Evolutionary conservation across 2,888 invertebrate genomes (phyloP).

Genomic region (Cyrtodaria siliqua): DNA sequence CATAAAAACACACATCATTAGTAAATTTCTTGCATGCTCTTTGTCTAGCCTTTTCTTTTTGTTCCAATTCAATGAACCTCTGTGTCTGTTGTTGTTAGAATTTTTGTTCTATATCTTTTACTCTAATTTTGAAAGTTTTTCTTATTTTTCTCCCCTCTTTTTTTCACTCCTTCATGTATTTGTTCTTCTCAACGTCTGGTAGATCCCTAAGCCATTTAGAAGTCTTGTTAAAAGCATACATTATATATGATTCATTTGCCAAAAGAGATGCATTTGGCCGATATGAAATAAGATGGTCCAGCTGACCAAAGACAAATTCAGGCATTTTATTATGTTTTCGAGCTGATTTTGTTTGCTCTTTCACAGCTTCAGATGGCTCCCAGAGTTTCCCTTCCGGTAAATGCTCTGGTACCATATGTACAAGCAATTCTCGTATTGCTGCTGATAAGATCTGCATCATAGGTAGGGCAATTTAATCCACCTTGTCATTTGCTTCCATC

Average conservation of each 20-base stretch:
- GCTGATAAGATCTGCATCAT: constrained; percentile 17
- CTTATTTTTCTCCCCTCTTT: constrained; percentile 42
- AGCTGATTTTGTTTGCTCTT: constrained; percentile 21
- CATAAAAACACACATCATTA: constrained; percentile 54
- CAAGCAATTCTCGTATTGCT: constrained; percentile 18
- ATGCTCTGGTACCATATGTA: constrained; percentile 39
- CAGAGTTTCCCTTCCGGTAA: constrained; percentile 43
- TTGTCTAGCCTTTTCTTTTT: constrained; percentile 38
- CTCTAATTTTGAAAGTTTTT: constrained; percentile 38
- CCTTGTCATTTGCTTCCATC: background rate
- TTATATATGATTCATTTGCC: constrained; percentile 39
- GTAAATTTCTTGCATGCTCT: constrained; percentile 38
- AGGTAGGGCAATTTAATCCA: constrained; percentile 5
- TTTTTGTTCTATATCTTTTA: constrained; percentile 42
- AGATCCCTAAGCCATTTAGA: constrained; percentile 31
- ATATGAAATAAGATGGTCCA: constrained; percentile 56
- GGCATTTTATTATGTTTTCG: constrained; percentile 38
- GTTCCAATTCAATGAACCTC: constrained; percentile 32
- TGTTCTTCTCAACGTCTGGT: constrained; percentile 19
- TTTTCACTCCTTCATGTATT: constrained; percentile 41
- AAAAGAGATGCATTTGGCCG: no score
- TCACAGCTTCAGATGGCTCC: constrained; percentile 16
- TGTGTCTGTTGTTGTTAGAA: constrained; percentile 31
- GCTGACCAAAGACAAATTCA: constrained; percentile 56
- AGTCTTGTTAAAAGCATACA: constrained; percentile 60